Percentiles rank a stretch among this genome's conserved stretches.
Conservation (phyloP, 1,140 invertebrate genomes). For the Stenopsyche tienmushanensis region DNA sequence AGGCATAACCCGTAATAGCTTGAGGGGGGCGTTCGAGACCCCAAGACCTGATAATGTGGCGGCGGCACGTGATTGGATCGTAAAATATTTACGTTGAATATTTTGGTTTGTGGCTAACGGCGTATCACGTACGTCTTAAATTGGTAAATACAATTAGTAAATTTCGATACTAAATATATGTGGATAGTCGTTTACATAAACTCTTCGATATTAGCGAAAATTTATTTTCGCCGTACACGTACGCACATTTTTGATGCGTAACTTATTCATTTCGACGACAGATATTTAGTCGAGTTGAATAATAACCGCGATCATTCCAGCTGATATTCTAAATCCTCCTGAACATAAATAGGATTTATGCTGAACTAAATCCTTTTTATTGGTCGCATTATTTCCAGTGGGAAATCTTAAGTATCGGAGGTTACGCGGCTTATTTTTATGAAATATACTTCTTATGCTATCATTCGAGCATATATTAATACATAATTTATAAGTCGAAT, state of each 20-base stretch:
- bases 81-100: conserved; percentile 29
- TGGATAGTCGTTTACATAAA: conserved; percentile 10
- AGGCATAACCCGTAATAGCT: not conserved
- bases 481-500: too few species aligned
- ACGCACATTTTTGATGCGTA: not conserved
- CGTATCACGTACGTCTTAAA: conserved; percentile 4
- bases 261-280: not conserved
- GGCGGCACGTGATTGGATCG: conserved; percentile 25
- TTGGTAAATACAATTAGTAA: conserved; percentile 13
- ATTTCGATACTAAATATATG: not conserved
- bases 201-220: too few species aligned
- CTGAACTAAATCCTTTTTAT: not conserved
- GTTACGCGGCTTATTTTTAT: too few species aligned
- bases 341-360: not conserved
- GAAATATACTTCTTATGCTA: too few species aligned
- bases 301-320: too few species aligned
- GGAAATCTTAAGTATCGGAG: too few species aligned
- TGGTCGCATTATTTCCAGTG: too few species aligned
- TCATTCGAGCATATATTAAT: too few species aligned
- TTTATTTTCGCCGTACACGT: too few species aligned
- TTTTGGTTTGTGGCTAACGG: conserved; percentile 4
- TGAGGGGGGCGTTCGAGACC: not conserved
- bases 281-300: not conserved
- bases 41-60: conserved; percentile 18
- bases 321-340: too few species aligned